Conservation (phyloP, 1,140 invertebrate species). For the Brachionus sp. region DNA sequence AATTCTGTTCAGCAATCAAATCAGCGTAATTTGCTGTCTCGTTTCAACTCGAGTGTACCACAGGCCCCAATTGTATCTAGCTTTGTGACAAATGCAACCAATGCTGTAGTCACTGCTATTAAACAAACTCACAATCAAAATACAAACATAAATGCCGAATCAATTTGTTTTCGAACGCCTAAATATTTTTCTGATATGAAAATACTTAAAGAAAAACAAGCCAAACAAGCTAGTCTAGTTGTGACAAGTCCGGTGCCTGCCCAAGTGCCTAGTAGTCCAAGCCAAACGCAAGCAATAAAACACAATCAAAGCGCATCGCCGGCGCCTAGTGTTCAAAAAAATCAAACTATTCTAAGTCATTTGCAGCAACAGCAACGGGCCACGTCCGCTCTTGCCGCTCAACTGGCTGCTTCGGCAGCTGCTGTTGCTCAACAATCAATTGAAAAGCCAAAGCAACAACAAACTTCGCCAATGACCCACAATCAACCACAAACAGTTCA, state of each 20-base stretch:
- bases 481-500: conserved; percentile 20
- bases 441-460: not conserved
- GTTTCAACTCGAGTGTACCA: not conserved
- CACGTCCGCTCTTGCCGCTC: conserved; percentile 8
- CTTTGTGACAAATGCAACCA: not conserved
- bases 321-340: not conserved
- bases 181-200: conserved; percentile 30
- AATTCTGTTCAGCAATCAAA: not conserved
- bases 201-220: conserved; percentile 31
- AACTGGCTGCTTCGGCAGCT: conserved; percentile 34
- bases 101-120: not conserved
- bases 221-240: not conserved
- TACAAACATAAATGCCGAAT: not conserved
- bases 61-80: not conserved
- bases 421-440: conserved; percentile 12
- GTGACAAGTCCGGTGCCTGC: not conserved
- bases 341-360: conserved; percentile 23
- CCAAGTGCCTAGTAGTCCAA: not conserved
- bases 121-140: conserved; percentile 10
- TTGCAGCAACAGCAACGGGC: conserved; percentile 29
- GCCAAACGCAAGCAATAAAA: not conserved
- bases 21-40: not conserved
- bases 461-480: not conserved
- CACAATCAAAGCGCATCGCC: not conserved
- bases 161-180: not conserved